Evolutionary conservation across 2,888 invertebrate species (phyloP).

Genomic region (Osmoderma eremita): DNA sequence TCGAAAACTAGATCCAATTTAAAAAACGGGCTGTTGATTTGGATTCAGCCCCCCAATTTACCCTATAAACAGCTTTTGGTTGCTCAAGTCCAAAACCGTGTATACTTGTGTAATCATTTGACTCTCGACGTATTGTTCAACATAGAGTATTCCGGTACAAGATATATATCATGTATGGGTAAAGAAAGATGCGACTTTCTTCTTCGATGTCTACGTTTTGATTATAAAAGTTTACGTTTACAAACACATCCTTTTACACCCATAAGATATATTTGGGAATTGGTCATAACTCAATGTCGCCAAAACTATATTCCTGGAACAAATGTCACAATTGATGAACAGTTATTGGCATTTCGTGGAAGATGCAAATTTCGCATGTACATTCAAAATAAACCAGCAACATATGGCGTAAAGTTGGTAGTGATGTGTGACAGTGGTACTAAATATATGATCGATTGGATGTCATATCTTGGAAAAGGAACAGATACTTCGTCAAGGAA

Average conservation of each 20-base stretch:
- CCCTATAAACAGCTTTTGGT: slow-evolving; percentile 41
- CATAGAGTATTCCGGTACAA: background rate
- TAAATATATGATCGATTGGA: background rate
- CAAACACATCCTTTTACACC: too few species aligned
- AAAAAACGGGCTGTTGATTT: slow-evolving; percentile 34
- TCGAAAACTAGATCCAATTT: background rate
- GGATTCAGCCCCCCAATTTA: slow-evolving; percentile 39
- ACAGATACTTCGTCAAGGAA: background rate
- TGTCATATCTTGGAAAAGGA: background rate
- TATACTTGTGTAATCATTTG: slow-evolving; percentile 39
- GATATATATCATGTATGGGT: background rate
- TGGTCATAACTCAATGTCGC: too few species aligned
- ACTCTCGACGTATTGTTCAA: background rate
- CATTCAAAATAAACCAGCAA: too few species aligned
- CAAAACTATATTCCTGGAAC: background rate
- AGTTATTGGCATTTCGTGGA: too few species aligned
- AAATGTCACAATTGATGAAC: background rate
- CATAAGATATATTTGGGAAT: too few species aligned
- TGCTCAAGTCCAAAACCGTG: slow-evolving; percentile 42
- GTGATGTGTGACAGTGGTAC: background rate
- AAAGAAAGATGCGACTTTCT: background rate
- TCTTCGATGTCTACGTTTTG: background rate
- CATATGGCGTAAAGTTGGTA: too few species aligned
- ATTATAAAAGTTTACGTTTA: too few species aligned
- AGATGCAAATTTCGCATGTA: too few species aligned